Evolutionary conservation across 2,888 invertebrate genomes (phyloP).

Genomic region (Rhimphoctona megacephalus): DNA sequence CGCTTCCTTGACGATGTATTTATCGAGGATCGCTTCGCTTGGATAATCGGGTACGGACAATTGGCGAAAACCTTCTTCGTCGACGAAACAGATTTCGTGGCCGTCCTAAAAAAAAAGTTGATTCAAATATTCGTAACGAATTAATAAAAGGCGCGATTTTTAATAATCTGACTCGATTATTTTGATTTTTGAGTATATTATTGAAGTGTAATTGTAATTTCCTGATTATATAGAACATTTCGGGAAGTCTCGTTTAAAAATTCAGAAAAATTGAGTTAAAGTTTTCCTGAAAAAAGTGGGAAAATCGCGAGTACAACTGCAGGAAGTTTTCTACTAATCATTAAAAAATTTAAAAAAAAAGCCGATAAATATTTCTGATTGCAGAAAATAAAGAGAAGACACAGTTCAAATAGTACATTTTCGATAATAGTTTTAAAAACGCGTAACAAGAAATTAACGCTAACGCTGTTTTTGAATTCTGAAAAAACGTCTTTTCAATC

Average conservation of each 20-base stretch:
- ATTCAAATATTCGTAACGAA: constrained; percentile 5
- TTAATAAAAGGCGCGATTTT: not conserved
- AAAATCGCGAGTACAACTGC: too few relatives aligned
- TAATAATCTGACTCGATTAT: too few relatives aligned
- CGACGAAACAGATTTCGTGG: constrained; percentile 99
- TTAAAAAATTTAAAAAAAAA: too few relatives aligned
- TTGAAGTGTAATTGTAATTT: not conserved
- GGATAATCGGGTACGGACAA: constrained; percentile 94
- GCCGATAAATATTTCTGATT: too few relatives aligned
- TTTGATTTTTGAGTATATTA: not conserved
- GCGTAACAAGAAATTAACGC: too few relatives aligned
- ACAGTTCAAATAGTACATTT: too few relatives aligned
- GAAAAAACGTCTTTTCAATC: too few relatives aligned
- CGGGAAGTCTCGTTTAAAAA: not conserved
- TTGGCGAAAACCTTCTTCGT: constrained; percentile 96
- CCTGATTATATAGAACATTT: too few relatives aligned
- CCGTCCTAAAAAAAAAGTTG: constrained; percentile 88
- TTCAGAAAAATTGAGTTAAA: not conserved
- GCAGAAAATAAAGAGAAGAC: too few relatives aligned
- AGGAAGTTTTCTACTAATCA: too few relatives aligned
- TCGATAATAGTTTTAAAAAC: too few relatives aligned
- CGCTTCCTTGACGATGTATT: constrained; percentile 90
- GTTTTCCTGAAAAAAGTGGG: not conserved
- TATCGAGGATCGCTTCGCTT: constrained; percentile 92
- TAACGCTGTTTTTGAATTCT: too few relatives aligned